Evolutionary conservation across 2,113 vertebrate species (phyloP).

Genomic region (Semicossyphus pulcher): DNA sequence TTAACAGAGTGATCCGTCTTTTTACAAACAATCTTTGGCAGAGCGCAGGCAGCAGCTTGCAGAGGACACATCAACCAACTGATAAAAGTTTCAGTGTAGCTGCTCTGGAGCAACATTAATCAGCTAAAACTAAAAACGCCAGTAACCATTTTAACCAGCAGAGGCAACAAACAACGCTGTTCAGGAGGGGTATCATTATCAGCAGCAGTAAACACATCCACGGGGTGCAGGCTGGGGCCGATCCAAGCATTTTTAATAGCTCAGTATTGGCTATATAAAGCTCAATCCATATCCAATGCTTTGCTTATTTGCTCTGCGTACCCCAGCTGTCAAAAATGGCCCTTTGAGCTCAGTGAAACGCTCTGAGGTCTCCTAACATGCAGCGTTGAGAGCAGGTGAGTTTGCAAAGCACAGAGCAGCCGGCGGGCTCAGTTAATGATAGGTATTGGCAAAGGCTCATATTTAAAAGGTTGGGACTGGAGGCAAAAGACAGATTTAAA

Average conservation of each 20-base stretch:
- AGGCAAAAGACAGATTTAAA: no score
- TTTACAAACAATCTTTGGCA: neutral
- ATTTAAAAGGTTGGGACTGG: neutral
- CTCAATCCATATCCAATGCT: neutral
- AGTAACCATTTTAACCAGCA: neutral
- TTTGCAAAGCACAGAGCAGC: neutral
- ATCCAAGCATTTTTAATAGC: conserved; percentile 15
- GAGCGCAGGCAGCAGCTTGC: neutral
- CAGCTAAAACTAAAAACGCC: neutral
- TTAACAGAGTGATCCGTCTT: neutral
- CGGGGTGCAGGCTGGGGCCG: neutral
- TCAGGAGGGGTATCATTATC: neutral
- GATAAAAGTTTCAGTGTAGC: neutral
- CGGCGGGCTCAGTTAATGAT: neutral
- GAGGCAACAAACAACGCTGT: neutral
- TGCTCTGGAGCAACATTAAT: neutral
- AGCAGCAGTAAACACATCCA: neutral
- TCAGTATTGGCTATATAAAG: conserved; percentile 9
- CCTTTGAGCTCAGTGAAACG: conserved; percentile 15
- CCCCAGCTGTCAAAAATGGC: conserved; percentile 21
- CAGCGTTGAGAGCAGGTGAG: neutral
- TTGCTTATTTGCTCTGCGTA: conserved; percentile 27
- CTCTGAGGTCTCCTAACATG: neutral
- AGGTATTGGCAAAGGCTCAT: neutral
- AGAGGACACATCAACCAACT: neutral